phyloP scores from a whole-genome alignment of 92 coral and sea anemone genomes.

The Paragorgia papillata region DNA sequence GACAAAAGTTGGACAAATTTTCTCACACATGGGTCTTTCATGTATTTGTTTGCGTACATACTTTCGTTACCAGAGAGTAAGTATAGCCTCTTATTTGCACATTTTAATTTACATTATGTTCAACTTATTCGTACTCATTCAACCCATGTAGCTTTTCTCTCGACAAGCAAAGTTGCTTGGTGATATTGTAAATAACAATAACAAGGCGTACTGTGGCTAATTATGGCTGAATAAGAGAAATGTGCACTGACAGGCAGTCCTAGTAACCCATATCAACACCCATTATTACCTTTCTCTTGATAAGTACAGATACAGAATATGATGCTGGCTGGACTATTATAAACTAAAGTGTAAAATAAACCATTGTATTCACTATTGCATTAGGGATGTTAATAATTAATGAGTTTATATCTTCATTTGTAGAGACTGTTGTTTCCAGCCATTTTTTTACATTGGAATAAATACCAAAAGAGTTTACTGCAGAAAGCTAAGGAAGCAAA shows the following conservation, averaged over 20 bases:
- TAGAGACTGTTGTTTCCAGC: slow-evolving; percentile 29
- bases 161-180: background rate
- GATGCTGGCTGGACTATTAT: too few relatives aligned
- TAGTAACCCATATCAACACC: too few relatives aligned
- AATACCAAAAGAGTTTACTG: slow-evolving; percentile 14
- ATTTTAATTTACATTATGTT: background rate
- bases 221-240: too few relatives aligned
- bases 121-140: slow-evolving; percentile 14
- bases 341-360: too few relatives aligned
- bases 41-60: background rate
- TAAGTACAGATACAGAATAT: too few relatives aligned
- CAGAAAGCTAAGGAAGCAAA: slow-evolving; percentile 1
- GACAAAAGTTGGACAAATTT: slow-evolving; percentile 2
- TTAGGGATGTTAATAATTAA: background rate
- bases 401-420: background rate
- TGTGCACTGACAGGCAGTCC: too few relatives aligned
- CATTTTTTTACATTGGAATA: slow-evolving; percentile 32
- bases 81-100: background rate
- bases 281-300: too few relatives aligned
- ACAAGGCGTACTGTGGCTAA: too few relatives aligned
- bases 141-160: slow-evolving; percentile 1
- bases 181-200: background rate
- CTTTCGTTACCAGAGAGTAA: slow-evolving; percentile 4
- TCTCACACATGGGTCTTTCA: slow-evolving; percentile 9
- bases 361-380: too few relatives aligned